Conservation (phyloP, 2,113 vertebrate genomes). For the Pelvicachromis taeniatus region DNA sequence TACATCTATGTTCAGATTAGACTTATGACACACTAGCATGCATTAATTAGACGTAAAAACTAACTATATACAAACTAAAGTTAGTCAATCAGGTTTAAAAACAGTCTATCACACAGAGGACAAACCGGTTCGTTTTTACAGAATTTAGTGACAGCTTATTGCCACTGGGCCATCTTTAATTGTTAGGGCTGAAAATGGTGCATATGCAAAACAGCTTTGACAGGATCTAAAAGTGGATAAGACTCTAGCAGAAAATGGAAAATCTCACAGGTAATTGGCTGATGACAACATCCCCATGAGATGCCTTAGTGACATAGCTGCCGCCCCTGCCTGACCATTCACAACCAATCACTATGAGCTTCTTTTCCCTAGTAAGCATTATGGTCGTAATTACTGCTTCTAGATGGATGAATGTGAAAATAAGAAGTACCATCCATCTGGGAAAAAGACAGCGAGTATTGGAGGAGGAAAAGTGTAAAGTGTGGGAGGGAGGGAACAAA, state of each 20-base stretch:
- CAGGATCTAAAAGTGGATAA: neutral
- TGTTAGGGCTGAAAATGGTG: neutral
- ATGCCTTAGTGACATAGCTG: constrained; percentile 30
- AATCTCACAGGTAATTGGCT: constrained; percentile 13
- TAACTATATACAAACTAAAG: neutral
- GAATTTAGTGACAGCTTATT: neutral
- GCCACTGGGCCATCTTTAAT: neutral
- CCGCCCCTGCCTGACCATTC: neutral
- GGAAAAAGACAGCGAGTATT: neutral
- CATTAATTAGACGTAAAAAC: neutral
- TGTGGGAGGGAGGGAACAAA: neutral
- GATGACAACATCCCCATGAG: neutral
- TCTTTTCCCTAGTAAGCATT: neutral
- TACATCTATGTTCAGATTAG: neutral
- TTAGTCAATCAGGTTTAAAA: constrained; percentile 41
- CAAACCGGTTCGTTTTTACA: too few relatives aligned
- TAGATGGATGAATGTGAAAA: constrained; percentile 4
- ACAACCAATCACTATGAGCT: constrained; percentile 20
- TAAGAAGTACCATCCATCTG: neutral
- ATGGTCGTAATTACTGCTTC: constrained; percentile 13
- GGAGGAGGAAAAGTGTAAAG: neutral
- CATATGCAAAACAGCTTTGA: neutral
- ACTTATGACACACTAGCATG: neutral
- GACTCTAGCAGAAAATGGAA: neutral
- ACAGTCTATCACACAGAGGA: neutral